Evolutionary conservation across 2,797 vertebrate species (phyloP).

Genomic region (Pipistrellus pipistrellus): DNA sequence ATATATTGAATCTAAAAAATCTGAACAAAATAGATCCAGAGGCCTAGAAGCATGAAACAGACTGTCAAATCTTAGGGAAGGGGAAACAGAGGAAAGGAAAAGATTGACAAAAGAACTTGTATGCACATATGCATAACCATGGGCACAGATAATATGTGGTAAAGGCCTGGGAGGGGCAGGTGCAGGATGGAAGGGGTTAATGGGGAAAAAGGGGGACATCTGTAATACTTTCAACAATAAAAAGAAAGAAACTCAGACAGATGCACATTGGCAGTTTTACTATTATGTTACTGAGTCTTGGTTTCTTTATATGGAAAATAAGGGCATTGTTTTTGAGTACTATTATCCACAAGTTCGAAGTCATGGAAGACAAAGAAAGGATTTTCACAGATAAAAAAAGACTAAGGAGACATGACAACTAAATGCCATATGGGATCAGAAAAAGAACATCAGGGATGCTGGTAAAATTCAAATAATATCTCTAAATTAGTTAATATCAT

Average conservation of each 20-base stretch:
- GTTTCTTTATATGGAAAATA: not conserved
- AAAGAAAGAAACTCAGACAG: not conserved
- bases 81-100: not conserved
- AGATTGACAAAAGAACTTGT: too few species aligned
- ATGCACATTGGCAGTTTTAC: not conserved
- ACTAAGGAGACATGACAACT: not conserved
- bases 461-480: not conserved
- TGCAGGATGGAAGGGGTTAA: too few species aligned
- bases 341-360: conserved; percentile 10
- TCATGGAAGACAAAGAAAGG: not conserved
- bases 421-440: not conserved
- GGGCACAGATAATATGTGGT: too few species aligned
- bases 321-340: not conserved
- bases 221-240: not conserved
- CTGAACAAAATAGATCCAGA: not conserved
- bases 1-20: not conserved
- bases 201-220: too few species aligned
- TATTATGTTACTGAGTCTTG: not conserved
- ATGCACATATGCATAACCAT: too few species aligned
- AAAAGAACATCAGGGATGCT: not conserved
- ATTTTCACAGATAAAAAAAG: not conserved
- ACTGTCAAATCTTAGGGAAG: not conserved
- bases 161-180: too few species aligned
- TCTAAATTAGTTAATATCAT: not conserved
- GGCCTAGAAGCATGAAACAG: not conserved